Evolutionary conservation across 2,888 invertebrate genomes (phyloP), one percentile per base, ranked within the genome.

Genomic region (Eristalis pertinax): DNA sequence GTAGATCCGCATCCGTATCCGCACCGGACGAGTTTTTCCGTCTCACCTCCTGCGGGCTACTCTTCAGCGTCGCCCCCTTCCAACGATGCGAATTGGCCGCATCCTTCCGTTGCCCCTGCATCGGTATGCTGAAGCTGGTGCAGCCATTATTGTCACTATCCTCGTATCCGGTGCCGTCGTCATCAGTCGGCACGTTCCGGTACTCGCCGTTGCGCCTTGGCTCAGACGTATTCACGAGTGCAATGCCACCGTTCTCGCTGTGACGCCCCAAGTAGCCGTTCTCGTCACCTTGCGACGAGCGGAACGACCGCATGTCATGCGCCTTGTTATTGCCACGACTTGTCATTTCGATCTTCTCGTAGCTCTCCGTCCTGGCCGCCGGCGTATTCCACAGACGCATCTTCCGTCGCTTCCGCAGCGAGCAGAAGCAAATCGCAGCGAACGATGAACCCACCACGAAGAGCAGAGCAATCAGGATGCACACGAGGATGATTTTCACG

Each of bases 291-390:
- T 43, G 79, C 60, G 72, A 87, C 26, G 84, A 80, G 63, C 73
- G 87, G 64, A 76, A 87, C 7, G 76, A 84, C 60, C 77, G 62
- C 81, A 90, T 90, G 91, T 88, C 91, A 92, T 84, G 84, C 58
- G 82, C 58, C 73, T 85, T 85, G 64, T 82, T 85, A 76, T 79
- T 82, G 32, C 85, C 89, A 90, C 95, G 94, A 92, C 95, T 95
- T 74, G 92, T 91, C 94, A 96, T 95, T 91, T 96, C 96, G 89
- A 97, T 96, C 94, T 96, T 97, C 92, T 96, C 96, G 91, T 96
- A 96, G 92, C 95, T 96, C 90, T 96, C 96, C 88, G 93, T 92
- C 85, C 94, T 93, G 13, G 93, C 92, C 24, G 93, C 92, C 29
- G 92, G 93, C 15, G 92, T 92, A 89, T 92, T 93, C 93, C 92